Conservation (phyloP, 2,113 vertebrate species). For the Pantherophis guttatus region DNA sequence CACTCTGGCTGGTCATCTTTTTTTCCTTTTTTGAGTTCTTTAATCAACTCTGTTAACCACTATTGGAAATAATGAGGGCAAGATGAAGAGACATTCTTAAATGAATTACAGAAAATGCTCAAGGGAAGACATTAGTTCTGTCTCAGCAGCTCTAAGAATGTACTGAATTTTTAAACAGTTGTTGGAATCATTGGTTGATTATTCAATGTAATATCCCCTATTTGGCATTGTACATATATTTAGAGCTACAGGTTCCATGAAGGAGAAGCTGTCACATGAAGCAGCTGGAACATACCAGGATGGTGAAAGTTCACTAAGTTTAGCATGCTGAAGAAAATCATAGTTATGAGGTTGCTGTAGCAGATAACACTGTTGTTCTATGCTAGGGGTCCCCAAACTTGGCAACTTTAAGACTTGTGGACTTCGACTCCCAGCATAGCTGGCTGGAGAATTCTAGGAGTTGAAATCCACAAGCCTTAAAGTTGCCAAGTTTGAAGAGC, state of each 20-base stretch:
- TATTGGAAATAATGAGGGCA: slow-evolving; percentile 16
- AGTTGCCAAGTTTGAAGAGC: too few species aligned
- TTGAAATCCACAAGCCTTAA: too few species aligned
- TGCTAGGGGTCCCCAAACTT: neutral
- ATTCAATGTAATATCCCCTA: neutral
- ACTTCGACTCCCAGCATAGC: too few species aligned
- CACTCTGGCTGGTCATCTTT: neutral
- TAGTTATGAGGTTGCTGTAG: neutral
- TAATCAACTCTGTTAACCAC: neutral
- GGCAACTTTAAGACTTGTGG: too few species aligned
- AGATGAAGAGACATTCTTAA: neutral
- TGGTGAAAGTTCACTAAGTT: neutral
- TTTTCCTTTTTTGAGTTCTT: neutral
- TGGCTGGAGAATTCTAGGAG: too few species aligned
- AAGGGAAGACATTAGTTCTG: neutral
- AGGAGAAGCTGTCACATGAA: neutral
- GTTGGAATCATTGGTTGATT: neutral
- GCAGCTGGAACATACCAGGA: neutral
- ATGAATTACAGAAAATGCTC: neutral
- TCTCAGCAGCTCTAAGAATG: neutral
- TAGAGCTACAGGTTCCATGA: neutral
- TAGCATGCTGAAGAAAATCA: neutral
- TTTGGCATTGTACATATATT: neutral
- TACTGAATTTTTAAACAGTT: neutral
- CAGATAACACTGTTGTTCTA: slow-evolving; percentile 12